Conservation (phyloP, 2,797 vertebrate species). For the Melopsittacus undulatus region DNA sequence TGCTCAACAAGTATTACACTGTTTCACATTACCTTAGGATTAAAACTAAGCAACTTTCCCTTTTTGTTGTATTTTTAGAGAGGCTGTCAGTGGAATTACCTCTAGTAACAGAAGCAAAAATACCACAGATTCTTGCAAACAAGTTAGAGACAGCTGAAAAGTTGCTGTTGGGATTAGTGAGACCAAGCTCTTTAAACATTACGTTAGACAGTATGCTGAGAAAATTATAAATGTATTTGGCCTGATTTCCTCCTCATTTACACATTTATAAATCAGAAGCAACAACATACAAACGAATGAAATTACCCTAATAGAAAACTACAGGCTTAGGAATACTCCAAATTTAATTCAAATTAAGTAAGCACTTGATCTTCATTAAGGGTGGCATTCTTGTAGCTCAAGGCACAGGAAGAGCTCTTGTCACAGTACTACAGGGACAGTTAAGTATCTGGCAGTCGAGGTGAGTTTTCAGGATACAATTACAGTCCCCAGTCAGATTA, state of each 20-base stretch:
- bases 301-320: not conserved
- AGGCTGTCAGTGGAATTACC: not conserved
- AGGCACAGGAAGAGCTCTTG: not conserved
- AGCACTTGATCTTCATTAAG: not conserved
- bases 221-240: not conserved
- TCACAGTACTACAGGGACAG: not conserved
- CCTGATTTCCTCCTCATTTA: not conserved
- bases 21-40: not conserved
- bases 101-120: not conserved
- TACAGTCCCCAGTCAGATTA: not conserved
- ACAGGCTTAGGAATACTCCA: not conserved
- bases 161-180: not conserved
- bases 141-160: not conserved
- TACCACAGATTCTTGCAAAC: not conserved
- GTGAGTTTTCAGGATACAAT: not conserved
- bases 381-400: not conserved
- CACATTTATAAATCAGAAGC: not conserved
- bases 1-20: not conserved
- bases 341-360: not conserved
- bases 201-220: not conserved
- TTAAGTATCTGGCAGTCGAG: not conserved
- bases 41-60: not conserved
- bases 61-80: not conserved
- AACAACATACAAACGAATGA: not conserved
- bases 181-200: not conserved